Percentiles rank a stretch among this genome's conserved stretches.
Evolutionary conservation across 2,888 invertebrate species (phyloP).

Genomic region (Dascillus cervinus): DNA sequence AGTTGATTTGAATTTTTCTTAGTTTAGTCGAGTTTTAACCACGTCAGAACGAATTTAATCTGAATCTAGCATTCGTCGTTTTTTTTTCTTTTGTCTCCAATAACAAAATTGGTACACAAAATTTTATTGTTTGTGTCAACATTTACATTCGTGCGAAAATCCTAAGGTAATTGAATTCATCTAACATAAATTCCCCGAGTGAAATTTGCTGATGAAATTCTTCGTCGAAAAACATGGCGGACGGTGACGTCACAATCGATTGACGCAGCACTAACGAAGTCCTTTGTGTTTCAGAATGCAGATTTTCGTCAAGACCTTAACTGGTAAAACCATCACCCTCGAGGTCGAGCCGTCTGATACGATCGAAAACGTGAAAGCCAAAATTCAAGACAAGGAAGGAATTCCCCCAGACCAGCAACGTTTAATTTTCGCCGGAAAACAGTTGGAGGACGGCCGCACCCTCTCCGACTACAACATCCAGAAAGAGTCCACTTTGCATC

Average conservation of each 20-base stretch:
- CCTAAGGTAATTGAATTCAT: conserved; percentile 1
- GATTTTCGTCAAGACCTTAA: conserved; percentile 52
- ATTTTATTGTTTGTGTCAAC: too few relatives aligned
- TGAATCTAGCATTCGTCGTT: too few relatives aligned
- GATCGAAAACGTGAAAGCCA: conserved; percentile 90
- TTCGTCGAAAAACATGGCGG: background rate
- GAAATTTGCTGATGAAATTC: conserved; percentile 1
- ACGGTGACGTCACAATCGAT: background rate
- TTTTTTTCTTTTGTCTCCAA: too few relatives aligned
- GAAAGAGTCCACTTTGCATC: conserved; percentile 50
- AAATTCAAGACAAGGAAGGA: conserved; percentile 85
- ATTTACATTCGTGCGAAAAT: background rate
- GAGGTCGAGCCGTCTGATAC: conserved; percentile 72
- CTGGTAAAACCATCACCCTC: conserved; percentile 51
- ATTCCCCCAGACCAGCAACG: conserved; percentile 86
- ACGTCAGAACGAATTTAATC: too few relatives aligned
- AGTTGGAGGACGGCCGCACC: conserved; percentile 70
- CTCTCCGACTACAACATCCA: conserved; percentile 21
- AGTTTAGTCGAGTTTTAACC: too few relatives aligned
- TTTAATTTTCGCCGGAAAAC: conserved; percentile 85
- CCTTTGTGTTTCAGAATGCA: conserved; percentile 45
- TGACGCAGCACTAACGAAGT: background rate
- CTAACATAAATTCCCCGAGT: too few relatives aligned
- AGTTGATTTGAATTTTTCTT: too few relatives aligned
- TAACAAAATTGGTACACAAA: too few relatives aligned